Conservation (phyloP, 2,797 vertebrate species). For the Galagoides demidoff region DNA sequence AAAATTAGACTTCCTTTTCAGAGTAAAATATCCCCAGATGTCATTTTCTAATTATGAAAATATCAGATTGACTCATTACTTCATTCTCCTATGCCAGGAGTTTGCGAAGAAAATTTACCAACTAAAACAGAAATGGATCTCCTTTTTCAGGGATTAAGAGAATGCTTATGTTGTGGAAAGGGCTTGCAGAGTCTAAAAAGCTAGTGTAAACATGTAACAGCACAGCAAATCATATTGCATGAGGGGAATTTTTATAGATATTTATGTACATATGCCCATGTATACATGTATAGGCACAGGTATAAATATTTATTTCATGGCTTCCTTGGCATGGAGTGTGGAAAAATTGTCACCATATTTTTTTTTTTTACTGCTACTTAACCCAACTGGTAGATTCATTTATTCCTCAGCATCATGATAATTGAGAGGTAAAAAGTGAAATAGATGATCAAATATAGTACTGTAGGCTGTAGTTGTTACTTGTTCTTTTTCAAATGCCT, state of each 20-base stretch:
- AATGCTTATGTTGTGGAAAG: background rate
- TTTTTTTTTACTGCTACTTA: background rate
- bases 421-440: background rate
- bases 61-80: slow-evolving; percentile 6
- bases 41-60: slow-evolving; percentile 32
- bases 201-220: background rate
- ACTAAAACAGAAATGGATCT: background rate
- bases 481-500: background rate
- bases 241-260: background rate
- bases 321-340: slow-evolving; percentile 35
- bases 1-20: slow-evolving; percentile 11
- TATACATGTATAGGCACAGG: background rate
- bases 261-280: background rate
- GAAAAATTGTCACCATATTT: slow-evolving; percentile 1
- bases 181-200: background rate
- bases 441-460: background rate
- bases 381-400: background rate
- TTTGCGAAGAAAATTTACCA: slow-evolving; percentile 52
- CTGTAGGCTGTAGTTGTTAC: background rate
- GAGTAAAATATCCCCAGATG: background rate
- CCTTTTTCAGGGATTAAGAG: slow-evolving; percentile 16
- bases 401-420: background rate
- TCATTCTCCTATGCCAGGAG: background rate
- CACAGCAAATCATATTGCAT: slow-evolving; percentile 21
- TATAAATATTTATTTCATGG: background rate